Percentiles rank a stretch among this genome's conserved stretches.
These are phyloP conservation scores for Rostratula benghalensis DNA, from an alignment of 2,113 vertebrate genomes.

Conservation along the genomic window DNA sequence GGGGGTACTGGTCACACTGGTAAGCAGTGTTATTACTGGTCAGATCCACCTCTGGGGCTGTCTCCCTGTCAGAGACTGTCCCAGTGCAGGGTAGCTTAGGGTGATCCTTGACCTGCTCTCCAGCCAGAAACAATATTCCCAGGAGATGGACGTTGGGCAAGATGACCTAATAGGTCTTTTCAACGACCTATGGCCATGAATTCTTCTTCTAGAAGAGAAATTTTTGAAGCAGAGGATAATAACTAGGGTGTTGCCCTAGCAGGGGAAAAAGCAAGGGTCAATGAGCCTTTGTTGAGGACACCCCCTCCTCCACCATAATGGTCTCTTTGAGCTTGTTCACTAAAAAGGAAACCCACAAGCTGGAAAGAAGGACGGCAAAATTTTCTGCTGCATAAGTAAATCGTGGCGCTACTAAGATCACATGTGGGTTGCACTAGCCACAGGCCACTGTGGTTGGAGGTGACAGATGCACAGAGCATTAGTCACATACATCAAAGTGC, in stretches of 20 bases:
- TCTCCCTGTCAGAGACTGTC: accelerated
- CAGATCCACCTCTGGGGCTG: background rate
- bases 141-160: background rate
- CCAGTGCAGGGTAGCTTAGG: background rate
- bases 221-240: background rate
- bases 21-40: accelerated
- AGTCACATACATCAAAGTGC: background rate
- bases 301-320: background rate
- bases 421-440: background rate
- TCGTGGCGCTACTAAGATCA: background rate
- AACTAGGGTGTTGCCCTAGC: background rate
- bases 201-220: background rate
- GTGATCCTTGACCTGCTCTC: background rate
- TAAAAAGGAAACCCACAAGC: background rate
- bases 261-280: conserved; percentile 13
- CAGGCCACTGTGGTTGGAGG: background rate
- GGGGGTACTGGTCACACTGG: background rate
- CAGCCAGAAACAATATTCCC: background rate
- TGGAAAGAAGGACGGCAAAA: background rate
- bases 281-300: background rate
- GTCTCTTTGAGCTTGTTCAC: background rate
- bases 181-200: background rate
- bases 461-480: background rate
- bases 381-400: background rate
- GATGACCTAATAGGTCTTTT: background rate